Evolutionary conservation across 2,113 vertebrate species (phyloP), one percentile per base, ranked within the genome.

Genomic region (Mionectes macconnelli): DNA sequence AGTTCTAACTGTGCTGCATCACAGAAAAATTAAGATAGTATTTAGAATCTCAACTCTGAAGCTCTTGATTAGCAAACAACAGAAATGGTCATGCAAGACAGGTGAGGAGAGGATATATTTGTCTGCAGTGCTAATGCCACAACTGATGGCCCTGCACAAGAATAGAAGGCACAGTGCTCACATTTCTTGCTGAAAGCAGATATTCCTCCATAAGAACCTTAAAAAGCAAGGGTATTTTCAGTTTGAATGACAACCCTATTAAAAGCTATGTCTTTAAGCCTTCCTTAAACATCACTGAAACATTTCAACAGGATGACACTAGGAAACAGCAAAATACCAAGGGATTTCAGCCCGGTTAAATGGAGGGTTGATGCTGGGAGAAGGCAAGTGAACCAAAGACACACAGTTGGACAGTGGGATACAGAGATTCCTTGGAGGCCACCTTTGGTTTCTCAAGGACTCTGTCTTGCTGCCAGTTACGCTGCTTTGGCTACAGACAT

Each of bases 361-460:
- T 10, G 27, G 33, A 59, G 19, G 64, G 22, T 13, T 67, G 55
- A 13, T 23, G 22, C 5, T 55, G 42, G n/a, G 28, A 67, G 56
- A 31, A 78, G 30, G 8, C 15, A 59, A 37, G 22, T 10, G 17
- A 15, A 14, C 8, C 44, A 31, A 15, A 47, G 47, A 28, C 55
- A 42, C 0, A 0, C 20, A 30, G 33, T 10, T 2, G 7, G 14
- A 21, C 3, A 19, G n/a, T 0, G 23, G 24, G 13, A 17, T 4
- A 13, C 5, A 12, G 21, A 9, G 2, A 14, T 9, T 84, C 39
- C 8, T 7, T 9, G 30, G 20, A 55, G 25, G 69, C 5, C 14
- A 30, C 19, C 18, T 60, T 2, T 52, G 66, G 7, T 25, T 30
- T 24, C 30, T 33, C 47, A 89, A 37, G 52, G 42, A 45, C 10